Evolutionary conservation across 1,140 invertebrate species (phyloP).

Genomic region (Conopomorpha cramerella): DNA sequence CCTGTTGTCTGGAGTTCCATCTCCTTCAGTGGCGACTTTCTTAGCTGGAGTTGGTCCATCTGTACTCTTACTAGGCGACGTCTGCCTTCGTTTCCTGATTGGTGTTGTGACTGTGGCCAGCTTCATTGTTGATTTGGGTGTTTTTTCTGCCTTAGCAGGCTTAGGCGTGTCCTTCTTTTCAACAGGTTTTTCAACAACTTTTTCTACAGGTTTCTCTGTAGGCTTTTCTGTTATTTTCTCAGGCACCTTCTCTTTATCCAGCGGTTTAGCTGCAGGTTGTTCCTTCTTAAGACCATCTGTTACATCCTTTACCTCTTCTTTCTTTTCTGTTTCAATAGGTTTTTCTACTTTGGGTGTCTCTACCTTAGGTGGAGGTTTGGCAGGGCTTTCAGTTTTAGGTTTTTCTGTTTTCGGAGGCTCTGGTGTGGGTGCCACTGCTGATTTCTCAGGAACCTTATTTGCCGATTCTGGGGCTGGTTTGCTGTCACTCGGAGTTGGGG

Average conservation of each 20-base stretch:
- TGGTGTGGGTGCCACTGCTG: conserved; percentile 18
- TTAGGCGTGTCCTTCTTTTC: conserved; percentile 21
- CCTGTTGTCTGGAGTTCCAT: conserved; percentile 33
- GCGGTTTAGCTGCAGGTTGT: no score
- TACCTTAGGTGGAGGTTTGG: conserved; percentile 25
- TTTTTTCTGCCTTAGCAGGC: conserved; percentile 22
- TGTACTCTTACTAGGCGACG: conserved; percentile 30
- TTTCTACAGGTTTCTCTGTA: conserved; percentile 15
- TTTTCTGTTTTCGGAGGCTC: conserved; percentile 11
- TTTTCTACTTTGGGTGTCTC: conserved; percentile 18
- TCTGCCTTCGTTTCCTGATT: conserved; percentile 49
- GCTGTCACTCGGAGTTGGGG: conserved; percentile 37
- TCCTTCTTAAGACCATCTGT: conserved; percentile 21
- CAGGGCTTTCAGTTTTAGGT: conserved; percentile 18
- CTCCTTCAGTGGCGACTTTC: conserved; percentile 25
- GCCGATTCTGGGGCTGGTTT: conserved; percentile 43
- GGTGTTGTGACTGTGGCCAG: conserved; percentile 59
- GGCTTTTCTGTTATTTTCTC: conserved; percentile 18
- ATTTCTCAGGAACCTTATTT: conserved; percentile 28
- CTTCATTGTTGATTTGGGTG: conserved; percentile 55
- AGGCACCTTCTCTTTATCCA: conserved; percentile 11
- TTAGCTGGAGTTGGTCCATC: conserved; percentile 39
- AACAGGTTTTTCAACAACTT: conserved; percentile 28
- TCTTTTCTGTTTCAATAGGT: conserved; percentile 10
- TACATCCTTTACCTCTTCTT: conserved; percentile 13